phyloP scores from a whole-genome alignment of 2,113 vertebrate species.

The Petromus typicus region DNA sequence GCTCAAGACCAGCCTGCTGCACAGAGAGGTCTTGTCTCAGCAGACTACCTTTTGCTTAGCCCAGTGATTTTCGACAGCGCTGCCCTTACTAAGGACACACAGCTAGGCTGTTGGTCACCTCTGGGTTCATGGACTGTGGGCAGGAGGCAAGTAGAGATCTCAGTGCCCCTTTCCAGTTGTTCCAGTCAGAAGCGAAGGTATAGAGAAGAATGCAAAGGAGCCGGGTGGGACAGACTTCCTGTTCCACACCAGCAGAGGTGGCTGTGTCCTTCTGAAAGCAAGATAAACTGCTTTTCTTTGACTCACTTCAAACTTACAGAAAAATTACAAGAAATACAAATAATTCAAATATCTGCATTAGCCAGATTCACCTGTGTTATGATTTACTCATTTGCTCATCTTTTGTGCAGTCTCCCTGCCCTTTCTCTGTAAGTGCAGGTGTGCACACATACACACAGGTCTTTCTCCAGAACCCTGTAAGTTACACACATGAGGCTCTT shows the following conservation, averaged over 20 bases:
- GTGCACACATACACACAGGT: neutral
- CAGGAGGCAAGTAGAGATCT: neutral
- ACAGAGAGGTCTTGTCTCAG: neutral
- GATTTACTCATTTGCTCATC: neutral
- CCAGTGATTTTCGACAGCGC: neutral
- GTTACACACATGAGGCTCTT: neutral
- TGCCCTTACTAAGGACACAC: neutral
- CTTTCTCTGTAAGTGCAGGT: neutral
- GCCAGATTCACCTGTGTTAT: neutral
- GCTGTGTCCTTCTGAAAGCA: neutral
- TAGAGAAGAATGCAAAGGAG: neutral
- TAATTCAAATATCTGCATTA: neutral
- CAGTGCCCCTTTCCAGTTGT: neutral
- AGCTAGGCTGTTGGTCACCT: neutral
- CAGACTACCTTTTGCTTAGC: neutral
- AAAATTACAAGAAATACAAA: neutral
- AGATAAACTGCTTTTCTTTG: neutral
- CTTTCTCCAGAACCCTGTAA: neutral
- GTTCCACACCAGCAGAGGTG: neutral
- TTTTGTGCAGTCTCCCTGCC: neutral
- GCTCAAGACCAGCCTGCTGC: neutral
- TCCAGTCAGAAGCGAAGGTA: neutral
- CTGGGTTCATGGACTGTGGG: neutral
- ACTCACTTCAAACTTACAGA: slow-evolving; percentile 16
- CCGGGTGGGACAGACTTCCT: neutral